Percentiles rank a stretch among this genome's conserved stretches.
Conservation (phyloP, 2,797 vertebrate genomes). For the Megaceryle alcyon region DNA sequence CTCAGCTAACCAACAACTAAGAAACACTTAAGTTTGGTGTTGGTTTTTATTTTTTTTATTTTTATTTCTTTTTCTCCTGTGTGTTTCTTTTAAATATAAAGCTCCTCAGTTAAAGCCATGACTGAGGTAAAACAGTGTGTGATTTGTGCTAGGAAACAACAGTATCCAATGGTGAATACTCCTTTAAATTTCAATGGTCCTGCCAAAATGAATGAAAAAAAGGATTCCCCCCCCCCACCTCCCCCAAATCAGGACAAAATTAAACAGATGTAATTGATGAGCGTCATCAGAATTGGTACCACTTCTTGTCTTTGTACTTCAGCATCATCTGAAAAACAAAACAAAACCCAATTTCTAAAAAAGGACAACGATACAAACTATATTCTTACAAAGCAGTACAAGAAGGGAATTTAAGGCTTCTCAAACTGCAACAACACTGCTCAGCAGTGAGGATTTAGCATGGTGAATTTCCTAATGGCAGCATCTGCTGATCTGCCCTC, state of each 20-base stretch:
- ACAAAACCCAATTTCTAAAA: background rate
- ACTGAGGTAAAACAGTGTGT: conserved; percentile 92
- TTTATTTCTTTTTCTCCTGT: background rate
- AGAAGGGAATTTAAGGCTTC: background rate
- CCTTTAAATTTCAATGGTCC: conserved; percentile 77
- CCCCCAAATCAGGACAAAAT: conserved; percentile 75
- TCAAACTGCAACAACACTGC: background rate
- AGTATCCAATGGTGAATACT: conserved; percentile 81
- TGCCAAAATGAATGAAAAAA: conserved; percentile 81
- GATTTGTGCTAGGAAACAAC: conserved; percentile 93
- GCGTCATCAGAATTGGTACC: conserved; percentile 96
- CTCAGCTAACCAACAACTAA: conserved; percentile 66
- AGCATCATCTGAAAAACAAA: conserved; percentile 90
- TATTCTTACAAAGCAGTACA: background rate
- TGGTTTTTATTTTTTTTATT: background rate
- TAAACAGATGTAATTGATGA: conserved; percentile 69
- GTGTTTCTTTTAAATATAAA: conserved; percentile 76
- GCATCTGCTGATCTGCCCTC: background rate
- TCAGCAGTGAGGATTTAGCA: background rate
- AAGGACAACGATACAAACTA: background rate
- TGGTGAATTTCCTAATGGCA: background rate
- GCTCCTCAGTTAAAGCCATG: conserved; percentile 85
- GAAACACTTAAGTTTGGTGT: conserved; percentile 67
- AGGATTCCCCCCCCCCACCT: too few relatives aligned
- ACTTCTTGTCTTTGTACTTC: conserved; percentile 99